Percentiles rank a stretch among this genome's conserved stretches.
These are phyloP conservation scores for Paramormyrops hopkinsi DNA, from an alignment of 2,797 vertebrate species.

Conservation along the genomic window DNA sequence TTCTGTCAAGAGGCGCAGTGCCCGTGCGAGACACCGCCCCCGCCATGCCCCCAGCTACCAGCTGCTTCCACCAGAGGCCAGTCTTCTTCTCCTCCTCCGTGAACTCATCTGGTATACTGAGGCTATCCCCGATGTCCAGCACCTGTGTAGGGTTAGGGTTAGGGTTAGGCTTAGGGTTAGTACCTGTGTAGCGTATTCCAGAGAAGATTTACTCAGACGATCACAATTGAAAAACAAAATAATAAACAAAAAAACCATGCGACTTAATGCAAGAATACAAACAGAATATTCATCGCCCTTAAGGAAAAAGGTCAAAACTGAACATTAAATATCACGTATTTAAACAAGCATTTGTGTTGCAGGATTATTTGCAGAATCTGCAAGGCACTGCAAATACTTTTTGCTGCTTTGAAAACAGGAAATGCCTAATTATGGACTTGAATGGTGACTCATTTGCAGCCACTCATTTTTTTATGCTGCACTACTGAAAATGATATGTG, in stretches of 20 bases:
- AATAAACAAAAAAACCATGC: not conserved
- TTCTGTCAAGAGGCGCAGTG: constrained; percentile 82
- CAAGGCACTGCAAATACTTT: not conserved
- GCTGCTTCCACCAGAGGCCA: constrained; percentile 88
- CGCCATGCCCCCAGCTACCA: constrained; percentile 75
- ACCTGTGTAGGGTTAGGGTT: constrained; percentile 57
- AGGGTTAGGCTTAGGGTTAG: not conserved
- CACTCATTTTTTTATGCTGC: not conserved
- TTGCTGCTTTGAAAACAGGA: not conserved
- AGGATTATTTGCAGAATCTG: not conserved
- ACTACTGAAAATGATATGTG: not conserved
- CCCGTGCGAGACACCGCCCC: constrained; percentile 86
- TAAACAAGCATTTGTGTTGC: not conserved
- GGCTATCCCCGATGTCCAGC: constrained; percentile 86
- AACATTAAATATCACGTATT: not conserved
- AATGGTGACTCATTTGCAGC: not conserved
- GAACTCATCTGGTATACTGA: constrained; percentile 87
- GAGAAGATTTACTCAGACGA: not conserved
- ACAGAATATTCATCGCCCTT: not conserved
- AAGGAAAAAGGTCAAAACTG: not conserved
- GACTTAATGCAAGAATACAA: not conserved
- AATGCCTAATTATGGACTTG: not conserved
- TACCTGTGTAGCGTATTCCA: not conserved
- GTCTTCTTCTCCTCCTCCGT: constrained; percentile 84
- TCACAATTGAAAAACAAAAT: not conserved